phyloP scores from a whole-genome alignment of 2,113 vertebrate species.

The Eira barbara region DNA sequence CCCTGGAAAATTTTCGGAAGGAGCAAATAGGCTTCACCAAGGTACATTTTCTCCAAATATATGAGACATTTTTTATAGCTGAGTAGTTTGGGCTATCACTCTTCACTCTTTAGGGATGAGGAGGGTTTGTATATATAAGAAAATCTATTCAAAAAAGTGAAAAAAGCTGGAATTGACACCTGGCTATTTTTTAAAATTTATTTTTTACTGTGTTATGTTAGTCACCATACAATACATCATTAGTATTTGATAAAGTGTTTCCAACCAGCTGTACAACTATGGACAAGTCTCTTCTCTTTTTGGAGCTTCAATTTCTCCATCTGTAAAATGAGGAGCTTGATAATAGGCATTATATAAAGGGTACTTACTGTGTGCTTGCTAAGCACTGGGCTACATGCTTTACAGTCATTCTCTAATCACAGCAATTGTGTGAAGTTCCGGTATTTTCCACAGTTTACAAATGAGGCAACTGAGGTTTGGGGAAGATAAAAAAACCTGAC shows the following conservation, averaged over 20 bases:
- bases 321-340: neutral
- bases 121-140: neutral
- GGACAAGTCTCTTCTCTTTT: neutral
- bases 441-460: neutral
- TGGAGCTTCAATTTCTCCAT: neutral
- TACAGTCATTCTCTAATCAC: neutral
- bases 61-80: neutral
- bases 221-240: too few relatives aligned
- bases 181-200: too few relatives aligned
- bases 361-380: neutral
- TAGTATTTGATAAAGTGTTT: neutral
- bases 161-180: neutral
- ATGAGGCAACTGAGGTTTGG: neutral
- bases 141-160: neutral
- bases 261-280: neutral
- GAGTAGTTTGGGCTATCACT: neutral
- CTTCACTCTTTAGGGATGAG: neutral
- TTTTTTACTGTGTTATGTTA: too few relatives aligned
- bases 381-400: neutral
- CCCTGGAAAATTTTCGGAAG: slow-evolving; percentile 96
- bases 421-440: neutral
- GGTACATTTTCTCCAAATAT: slow-evolving; percentile 80
- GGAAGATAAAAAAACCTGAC: neutral
- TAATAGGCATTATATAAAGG: neutral
- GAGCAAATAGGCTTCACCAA: slow-evolving; percentile 97